phyloP scores from a whole-genome alignment of 2,888 invertebrate genomes.

The Strigamia crassipes region DNA sequence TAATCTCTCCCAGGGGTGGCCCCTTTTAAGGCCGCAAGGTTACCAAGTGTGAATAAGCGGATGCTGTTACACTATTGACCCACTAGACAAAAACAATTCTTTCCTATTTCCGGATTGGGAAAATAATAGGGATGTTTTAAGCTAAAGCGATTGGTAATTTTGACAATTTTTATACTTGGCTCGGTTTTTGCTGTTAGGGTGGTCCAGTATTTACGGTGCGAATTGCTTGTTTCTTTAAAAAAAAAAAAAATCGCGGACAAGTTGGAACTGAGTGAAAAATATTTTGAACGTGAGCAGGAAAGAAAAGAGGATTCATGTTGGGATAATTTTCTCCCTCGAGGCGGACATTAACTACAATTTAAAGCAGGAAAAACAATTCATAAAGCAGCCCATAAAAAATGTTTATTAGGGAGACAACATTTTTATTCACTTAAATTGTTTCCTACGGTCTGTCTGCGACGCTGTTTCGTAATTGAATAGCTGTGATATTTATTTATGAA shows the following conservation, averaged over 20 bases:
- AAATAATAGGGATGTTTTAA: slow-evolving; percentile 5
- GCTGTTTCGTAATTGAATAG: background rate
- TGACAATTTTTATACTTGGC: background rate
- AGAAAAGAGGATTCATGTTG: slow-evolving; percentile 1
- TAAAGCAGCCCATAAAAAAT: slow-evolving; percentile 10
- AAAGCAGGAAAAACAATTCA: background rate
- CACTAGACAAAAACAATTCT: slow-evolving; percentile 42
- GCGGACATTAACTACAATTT: background rate
- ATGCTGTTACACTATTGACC: slow-evolving; percentile 45
- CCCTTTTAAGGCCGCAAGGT: slow-evolving; percentile 44
- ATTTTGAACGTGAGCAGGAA: background rate
- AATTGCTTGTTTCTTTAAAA: background rate
- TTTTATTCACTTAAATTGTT: slow-evolving; percentile 23
- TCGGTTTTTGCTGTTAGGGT: background rate
- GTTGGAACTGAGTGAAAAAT: background rate
- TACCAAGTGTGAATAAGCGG: slow-evolving; percentile 46
- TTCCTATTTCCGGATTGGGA: slow-evolving; percentile 8
- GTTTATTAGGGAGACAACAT: slow-evolving; percentile 20
- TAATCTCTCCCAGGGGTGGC: slow-evolving; percentile 25
- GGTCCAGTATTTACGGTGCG: background rate
- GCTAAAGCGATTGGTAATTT: background rate
- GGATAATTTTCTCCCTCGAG: slow-evolving; percentile 4
- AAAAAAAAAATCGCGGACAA: slow-evolving; percentile 20
- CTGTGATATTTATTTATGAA: background rate
- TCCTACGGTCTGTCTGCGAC: background rate